Conservation (phyloP, 2,888 invertebrate genomes). For the Mystacides longicornis region DNA sequence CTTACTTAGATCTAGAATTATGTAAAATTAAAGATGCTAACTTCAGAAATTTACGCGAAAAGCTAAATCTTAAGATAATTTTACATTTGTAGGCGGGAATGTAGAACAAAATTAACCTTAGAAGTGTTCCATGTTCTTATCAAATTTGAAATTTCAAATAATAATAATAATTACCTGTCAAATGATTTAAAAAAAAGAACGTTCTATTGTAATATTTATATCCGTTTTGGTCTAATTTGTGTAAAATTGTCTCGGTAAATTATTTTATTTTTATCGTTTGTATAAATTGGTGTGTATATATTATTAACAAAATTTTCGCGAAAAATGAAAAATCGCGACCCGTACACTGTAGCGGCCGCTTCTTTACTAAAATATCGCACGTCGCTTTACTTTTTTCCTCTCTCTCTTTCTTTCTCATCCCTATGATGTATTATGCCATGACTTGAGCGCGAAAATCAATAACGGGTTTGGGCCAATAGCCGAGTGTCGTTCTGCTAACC, state of each 20-base stretch:
- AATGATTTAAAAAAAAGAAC: background rate
- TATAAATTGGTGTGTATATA: background rate
- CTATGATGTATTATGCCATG: conserved; percentile 3
- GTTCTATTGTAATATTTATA: no score
- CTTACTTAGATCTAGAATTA: no score
- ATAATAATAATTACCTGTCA: no score
- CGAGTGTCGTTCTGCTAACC: conserved; percentile 23
- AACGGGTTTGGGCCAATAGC: conserved; percentile 23
- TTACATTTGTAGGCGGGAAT: no score
- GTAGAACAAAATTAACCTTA: no score
- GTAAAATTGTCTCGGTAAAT: no score
- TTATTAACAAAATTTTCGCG: background rate
- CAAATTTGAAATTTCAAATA: no score
- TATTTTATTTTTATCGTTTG: background rate
- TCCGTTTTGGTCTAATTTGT: no score
- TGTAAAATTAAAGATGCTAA: no score
- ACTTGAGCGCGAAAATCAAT: conserved; percentile 23
- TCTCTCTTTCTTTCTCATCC: conserved; percentile 8
- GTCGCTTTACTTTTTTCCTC: background rate
- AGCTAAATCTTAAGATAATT: no score
- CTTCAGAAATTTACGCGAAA: background rate
- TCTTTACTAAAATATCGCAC: background rate
- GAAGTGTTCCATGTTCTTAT: no score
- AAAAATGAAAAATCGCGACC: background rate
- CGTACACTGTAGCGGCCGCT: background rate